Percentiles rank a stretch among this genome's conserved stretches.
Conservation (phyloP, 2,113 vertebrate genomes). For the Percina caprodes region DNA sequence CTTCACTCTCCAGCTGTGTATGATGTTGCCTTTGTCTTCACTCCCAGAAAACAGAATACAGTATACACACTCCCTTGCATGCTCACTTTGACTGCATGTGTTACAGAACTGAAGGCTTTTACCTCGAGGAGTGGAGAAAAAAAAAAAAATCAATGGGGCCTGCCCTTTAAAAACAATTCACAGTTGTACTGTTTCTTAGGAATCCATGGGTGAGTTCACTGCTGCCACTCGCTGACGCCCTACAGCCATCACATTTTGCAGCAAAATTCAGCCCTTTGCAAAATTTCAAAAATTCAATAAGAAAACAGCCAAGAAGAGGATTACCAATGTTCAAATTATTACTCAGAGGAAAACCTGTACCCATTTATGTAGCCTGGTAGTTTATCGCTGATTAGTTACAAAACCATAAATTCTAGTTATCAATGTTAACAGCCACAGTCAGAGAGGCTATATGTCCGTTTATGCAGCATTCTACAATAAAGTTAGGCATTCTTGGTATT, state of each 20-base stretch:
- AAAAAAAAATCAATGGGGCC: constrained; percentile 64
- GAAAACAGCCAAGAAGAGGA: constrained; percentile 5
- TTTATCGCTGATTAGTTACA: constrained; percentile 15
- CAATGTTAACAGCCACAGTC: not conserved
- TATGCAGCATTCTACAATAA: constrained; percentile 13
- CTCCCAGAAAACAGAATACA: constrained; percentile 23
- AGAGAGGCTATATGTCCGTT: not conserved
- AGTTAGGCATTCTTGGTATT: not conserved
- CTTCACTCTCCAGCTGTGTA: constrained; percentile 6
- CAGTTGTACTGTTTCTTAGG: constrained; percentile 42
- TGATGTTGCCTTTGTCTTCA: constrained; percentile 31
- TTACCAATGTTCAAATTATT: constrained; percentile 13
- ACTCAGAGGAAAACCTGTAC: not conserved
- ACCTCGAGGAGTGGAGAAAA: constrained; percentile 29
- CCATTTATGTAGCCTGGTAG: not conserved
- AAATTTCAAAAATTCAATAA: constrained; percentile 25
- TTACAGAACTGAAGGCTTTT: constrained; percentile 59
- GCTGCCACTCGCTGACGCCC: constrained; percentile 51
- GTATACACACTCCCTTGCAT: not conserved
- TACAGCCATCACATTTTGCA: constrained; percentile 18
- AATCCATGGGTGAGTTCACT: constrained; percentile 3
- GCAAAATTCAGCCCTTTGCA: constrained; percentile 14
- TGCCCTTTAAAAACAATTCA: constrained; percentile 69
- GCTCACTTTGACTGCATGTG: constrained; percentile 38
- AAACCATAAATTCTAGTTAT: constrained; percentile 9